These are phyloP conservation scores for Nezara viridula DNA, from an alignment of 2,888 invertebrate species.

Conservation along the genomic window DNA sequence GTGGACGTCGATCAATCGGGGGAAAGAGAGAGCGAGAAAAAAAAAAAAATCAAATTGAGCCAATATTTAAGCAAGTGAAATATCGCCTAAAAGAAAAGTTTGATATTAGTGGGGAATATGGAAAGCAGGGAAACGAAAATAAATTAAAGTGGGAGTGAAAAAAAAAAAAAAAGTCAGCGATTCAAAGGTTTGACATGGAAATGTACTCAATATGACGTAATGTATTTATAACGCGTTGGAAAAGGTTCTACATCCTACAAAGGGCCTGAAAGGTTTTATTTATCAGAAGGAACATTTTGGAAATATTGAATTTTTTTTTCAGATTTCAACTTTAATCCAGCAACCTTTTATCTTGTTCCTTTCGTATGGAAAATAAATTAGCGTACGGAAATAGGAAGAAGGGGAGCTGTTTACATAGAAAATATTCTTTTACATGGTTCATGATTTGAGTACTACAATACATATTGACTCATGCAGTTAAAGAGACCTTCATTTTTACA, in stretches of 20 bases:
- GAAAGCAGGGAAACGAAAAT: conserved; percentile 22
- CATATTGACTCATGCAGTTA: background rate
- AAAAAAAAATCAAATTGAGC: background rate
- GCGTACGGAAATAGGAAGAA: background rate
- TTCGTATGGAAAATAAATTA: conserved; percentile 36
- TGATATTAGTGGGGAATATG: conserved; percentile 30
- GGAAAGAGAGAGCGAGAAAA: background rate
- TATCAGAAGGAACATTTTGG: conserved; percentile 39
- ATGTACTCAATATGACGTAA: conserved; percentile 47
- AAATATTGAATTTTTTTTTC: conserved; percentile 43
- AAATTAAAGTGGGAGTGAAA: conserved; percentile 1
- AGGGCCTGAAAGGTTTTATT: conserved; percentile 35
- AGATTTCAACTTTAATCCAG: conserved; percentile 24
- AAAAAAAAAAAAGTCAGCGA: background rate
- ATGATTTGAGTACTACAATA: background rate
- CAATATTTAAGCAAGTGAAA: background rate
- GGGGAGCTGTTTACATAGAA: background rate
- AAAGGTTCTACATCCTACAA: conserved; percentile 42
- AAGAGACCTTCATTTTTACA: background rate
- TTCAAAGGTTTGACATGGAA: conserved; percentile 48
- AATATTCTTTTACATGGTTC: background rate
- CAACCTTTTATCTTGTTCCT: conserved; percentile 36
- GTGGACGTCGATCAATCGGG: background rate
- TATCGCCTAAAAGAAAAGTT: background rate
- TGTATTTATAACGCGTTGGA: conserved; percentile 47